Base-by-base conservation (phyloP, 2,113 vertebrate genomes). In the Paramormyrops kingsleyae region DNA sequence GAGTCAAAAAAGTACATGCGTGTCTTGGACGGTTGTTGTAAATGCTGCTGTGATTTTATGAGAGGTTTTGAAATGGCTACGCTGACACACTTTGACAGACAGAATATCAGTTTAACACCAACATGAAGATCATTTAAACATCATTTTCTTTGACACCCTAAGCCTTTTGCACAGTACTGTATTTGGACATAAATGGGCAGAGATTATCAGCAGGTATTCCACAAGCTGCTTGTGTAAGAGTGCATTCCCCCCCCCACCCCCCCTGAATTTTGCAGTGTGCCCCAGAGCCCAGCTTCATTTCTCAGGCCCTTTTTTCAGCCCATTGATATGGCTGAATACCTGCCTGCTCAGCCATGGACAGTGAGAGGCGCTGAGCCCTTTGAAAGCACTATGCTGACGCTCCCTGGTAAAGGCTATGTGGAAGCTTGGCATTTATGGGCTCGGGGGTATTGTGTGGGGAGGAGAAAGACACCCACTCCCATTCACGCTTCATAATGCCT, bases 321-420 rank as follows among this genome's bases (percentile, higher is more conserved):
- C n/a, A 74, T 35, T 39, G 88, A 49, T 9, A 77, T 53, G n/a
- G 66, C 66, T 31, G 66, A 89, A 77, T 89, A 62, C 46, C 46
- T 35, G 15, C 46, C 46, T 49, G 46, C 19, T 39, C 49, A 35
- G 52, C 87, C 53, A 31, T 77, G 46, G 46, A 35, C 46, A 52
- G 46, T 80, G 15, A 52, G 88, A 80, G 46, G 85, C 27, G n/a
- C 85, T 39, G 85, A 87, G 50, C 88, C 46, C 87, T 88, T 88
- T 88, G 87, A 88, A 88, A 44, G 35, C 39, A 19, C 35, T 10
- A n/a, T 44, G 53, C 87, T 47, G 56, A 27, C 56, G 39, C 13
- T 62, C 87, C 24, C 70, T 17, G 31, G 87, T 88, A 56, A 62
- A 15, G 46, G 70, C 66, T 52, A 44, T 31, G 10, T 46, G 35